Conservation (phyloP, 2,888 invertebrate genomes). For the Lepas anatifera region DNA sequence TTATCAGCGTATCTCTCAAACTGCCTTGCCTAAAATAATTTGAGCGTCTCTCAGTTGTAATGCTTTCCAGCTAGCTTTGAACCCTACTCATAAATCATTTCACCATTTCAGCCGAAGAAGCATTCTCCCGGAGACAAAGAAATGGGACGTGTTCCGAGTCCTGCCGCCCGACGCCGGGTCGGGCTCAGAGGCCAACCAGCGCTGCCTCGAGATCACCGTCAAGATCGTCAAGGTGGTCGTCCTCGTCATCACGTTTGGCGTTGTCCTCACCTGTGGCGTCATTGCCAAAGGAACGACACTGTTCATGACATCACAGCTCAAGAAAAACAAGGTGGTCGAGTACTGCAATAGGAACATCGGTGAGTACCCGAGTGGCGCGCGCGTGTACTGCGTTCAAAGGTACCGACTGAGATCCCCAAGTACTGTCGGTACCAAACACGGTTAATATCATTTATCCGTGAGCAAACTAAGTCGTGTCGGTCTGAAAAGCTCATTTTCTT, state of each 20-base stretch:
- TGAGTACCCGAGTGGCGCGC: background rate
- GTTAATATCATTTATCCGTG: no score
- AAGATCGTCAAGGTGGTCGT: constrained; percentile 59
- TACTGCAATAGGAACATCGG: constrained; percentile 30
- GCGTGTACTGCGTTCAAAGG: no score
- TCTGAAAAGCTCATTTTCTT: no score
- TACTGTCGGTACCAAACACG: no score
- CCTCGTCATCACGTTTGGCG: constrained; percentile 69
- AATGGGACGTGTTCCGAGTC: constrained; percentile 74
- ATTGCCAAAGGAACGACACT: constrained; percentile 76
- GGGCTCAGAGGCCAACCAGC: constrained; percentile 61
- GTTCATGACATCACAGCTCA: constrained; percentile 83
- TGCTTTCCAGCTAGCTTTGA: no score
- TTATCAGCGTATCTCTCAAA: no score
- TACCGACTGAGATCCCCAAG: no score
- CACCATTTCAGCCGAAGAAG: constrained; percentile 44
- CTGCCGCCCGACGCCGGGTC: constrained; percentile 52
- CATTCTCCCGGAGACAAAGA: constrained; percentile 35
- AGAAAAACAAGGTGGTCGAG: constrained; percentile 54
- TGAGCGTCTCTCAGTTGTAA: no score
- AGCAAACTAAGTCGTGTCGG: no score
- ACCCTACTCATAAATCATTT: no score
- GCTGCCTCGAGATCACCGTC: constrained; percentile 48
- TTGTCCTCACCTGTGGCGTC: constrained; percentile 73
- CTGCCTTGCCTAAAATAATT: no score